phyloP scores from a whole-genome alignment of 2,888 invertebrate genomes.

The Oxycera nigricornis region DNA sequence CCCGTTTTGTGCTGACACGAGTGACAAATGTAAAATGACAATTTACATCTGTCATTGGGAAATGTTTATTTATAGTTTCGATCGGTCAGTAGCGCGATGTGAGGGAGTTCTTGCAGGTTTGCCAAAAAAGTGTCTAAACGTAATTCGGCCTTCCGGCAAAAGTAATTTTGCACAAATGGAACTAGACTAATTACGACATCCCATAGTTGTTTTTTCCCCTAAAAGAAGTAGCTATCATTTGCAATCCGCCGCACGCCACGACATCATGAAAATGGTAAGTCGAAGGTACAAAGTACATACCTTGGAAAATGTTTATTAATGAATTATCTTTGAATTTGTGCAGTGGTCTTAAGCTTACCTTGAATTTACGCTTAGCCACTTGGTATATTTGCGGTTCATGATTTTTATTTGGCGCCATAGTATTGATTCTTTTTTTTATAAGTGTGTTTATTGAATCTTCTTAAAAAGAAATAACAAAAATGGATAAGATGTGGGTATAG shows the following conservation, averaged over 20 bases:
- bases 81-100: conserved; percentile 18
- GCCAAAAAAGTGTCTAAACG: conserved; percentile 14
- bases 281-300: conserved; percentile 25
- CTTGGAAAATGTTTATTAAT: not conserved
- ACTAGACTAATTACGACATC: not conserved
- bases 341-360: not conserved
- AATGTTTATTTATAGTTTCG: conserved; percentile 37
- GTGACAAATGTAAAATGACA: too few species aligned
- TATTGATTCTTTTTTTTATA: too few species aligned
- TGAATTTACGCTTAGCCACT: not conserved
- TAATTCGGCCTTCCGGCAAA: not conserved
- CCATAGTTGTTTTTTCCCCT: not conserved
- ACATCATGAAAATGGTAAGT: conserved; percentile 28
- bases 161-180: not conserved
- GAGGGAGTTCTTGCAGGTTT: conserved; percentile 18
- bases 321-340: not conserved
- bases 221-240: not conserved
- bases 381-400: too few species aligned
- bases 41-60: conserved; percentile 7
- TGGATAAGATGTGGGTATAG: too few species aligned
- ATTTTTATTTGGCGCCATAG: too few species aligned
- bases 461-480: too few species aligned
- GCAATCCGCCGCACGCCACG: not conserved
- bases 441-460: too few species aligned
- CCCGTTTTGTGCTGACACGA: not conserved